Base-by-base conservation (phyloP, 1,140 invertebrate species). In the Coelopa frigida region DNA sequence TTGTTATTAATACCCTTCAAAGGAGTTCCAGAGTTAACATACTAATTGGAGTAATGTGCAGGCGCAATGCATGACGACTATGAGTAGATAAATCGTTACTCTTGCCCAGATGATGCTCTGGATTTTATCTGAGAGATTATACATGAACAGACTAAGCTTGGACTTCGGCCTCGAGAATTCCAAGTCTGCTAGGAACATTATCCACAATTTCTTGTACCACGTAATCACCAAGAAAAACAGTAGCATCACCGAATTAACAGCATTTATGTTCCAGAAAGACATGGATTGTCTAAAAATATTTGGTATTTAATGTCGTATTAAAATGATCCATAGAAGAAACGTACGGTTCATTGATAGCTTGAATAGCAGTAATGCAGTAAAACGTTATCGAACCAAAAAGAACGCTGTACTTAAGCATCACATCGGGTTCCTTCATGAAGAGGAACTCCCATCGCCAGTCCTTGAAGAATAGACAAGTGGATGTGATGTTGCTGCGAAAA, bases 1-100 rank as follows among this genome's bases (percentile, higher is more conserved):
- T n/a, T n/a, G n/a, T n/a, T n/a, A n/a, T n/a, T n/a, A n/a, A n/a
- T n/a, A n/a, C n/a, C n/a, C n/a, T n/a, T n/a, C n/a, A n/a, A n/a
- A n/a, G 21, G 22, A 44, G 40, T n/a, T n/a, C n/a, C n/a, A n/a
- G n/a, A 10, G 11, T 31, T n/a, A n/a, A n/a, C n/a, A n/a, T 65
- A 79, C 76, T 59, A 79, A 67, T 58, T 84, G 82, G 22, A 84
- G 73, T 40, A 86, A 74, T 4, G 84, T 79, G 43, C 79, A 82
- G 5, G 73, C 62, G 32, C 77, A 74, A 24, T 87, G 70, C 42
- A 80, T 74, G 8, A 75, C 49, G 33, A 80, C 80, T 27, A 86
- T 77, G 2, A 81, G 50, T 5, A 84, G 53, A 54, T 86, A 89
- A 4, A 87, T 72, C 2, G 68, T 48, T 3, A 77, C 78, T 41